Percentiles rank a stretch among this genome's conserved stretches.
Evolutionary conservation across 2,113 vertebrate genomes (phyloP).

Genomic region (Orycteropus afer): DNA sequence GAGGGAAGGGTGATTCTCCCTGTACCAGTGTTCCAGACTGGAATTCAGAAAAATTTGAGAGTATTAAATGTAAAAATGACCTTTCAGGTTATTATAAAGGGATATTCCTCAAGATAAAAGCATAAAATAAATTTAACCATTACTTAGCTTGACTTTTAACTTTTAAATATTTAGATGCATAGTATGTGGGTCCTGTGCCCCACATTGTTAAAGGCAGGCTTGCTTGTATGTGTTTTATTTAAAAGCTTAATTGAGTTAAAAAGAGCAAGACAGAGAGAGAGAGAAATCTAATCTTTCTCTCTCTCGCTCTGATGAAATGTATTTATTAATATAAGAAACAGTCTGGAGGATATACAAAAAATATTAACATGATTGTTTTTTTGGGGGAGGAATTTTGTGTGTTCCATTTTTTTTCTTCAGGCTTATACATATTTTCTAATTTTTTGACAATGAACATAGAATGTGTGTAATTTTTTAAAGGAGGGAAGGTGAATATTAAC

Average conservation of each 20-base stretch:
- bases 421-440: slow-evolving; percentile 4
- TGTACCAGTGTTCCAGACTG: neutral
- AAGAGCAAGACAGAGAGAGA: neutral
- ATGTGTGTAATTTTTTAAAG: neutral
- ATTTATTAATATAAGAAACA: neutral
- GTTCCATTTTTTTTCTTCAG: neutral
- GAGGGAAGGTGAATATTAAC: neutral
- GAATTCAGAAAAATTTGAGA: neutral
- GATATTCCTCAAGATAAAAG: slow-evolving; percentile 29
- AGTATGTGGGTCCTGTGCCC: neutral
- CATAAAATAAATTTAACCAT: neutral
- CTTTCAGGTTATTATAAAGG: neutral
- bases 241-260: neutral
- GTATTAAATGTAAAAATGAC: slow-evolving; percentile 1
- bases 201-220: neutral
- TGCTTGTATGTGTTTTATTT: neutral
- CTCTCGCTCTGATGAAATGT: neutral
- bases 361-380: slow-evolving; percentile 15
- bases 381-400: neutral
- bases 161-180: neutral
- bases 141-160: slow-evolving; percentile 18
- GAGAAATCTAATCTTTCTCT: neutral
- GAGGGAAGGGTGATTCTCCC: neutral
- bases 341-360: neutral
- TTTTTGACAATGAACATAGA: neutral